A percentile compares a stretch with the other conserved stretches of the same genome.
These are phyloP conservation scores for Liposcelis brunnea DNA, from an alignment of 2,888 invertebrate species.

Conservation along the genomic window DNA sequence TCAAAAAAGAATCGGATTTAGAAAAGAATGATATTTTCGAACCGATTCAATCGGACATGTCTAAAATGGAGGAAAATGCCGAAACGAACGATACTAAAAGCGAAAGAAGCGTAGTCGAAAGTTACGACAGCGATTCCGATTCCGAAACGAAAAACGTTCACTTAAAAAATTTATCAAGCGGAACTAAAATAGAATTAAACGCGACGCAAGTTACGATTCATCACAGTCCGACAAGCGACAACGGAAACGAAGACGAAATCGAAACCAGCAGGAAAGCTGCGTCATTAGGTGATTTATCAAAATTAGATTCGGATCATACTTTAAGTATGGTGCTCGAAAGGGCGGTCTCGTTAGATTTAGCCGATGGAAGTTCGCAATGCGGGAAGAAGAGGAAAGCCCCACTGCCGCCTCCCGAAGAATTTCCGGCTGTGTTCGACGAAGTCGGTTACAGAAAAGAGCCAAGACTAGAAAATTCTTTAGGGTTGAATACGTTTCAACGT, in stretches of 20 bases:
- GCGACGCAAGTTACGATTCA: conserved; percentile 58
- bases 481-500: conserved; percentile 46
- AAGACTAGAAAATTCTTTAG: conserved; percentile 30
- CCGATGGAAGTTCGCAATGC: conserved; percentile 19
- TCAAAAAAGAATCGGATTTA: too few species aligned
- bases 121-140: conserved; percentile 27
- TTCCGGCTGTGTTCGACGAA: conserved; percentile 19
- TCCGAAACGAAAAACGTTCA: conserved; percentile 19
- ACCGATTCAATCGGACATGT: too few species aligned
- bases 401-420: conserved; percentile 28
- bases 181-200: conserved; percentile 53
- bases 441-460: conserved; percentile 15
- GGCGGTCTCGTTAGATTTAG: conserved; percentile 54
- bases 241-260: conserved; percentile 36
- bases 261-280: conserved; percentile 55
- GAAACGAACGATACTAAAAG: conserved; percentile 22
- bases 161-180: conserved; percentile 16
- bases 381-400: conserved; percentile 44
- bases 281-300: conserved; percentile 60
- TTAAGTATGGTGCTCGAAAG: conserved; percentile 33
- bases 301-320: conserved; percentile 32
- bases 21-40: conserved; percentile 25
- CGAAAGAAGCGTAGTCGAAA: too few species aligned
- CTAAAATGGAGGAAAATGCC: conserved; percentile 31
- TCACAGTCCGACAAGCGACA: conserved; percentile 26